These are phyloP conservation scores for Camponotus pennsylvanicus DNA, from an alignment of 1,140 invertebrate species.

Conservation along the genomic window DNA sequence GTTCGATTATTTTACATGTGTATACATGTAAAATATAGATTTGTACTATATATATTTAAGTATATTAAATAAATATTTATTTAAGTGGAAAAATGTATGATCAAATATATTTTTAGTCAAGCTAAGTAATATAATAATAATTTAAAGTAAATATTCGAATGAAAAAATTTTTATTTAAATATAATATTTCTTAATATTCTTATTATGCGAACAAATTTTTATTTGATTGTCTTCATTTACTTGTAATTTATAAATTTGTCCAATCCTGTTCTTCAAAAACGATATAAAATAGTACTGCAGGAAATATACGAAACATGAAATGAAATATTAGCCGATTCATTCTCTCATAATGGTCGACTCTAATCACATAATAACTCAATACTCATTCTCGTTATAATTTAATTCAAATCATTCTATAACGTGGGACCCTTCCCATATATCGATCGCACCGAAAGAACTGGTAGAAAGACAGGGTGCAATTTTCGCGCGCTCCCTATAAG, in stretches of 20 bases:
- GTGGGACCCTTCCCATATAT: slow-evolving; percentile 67
- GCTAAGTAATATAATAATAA: too few species aligned
- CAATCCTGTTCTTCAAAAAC: neutral
- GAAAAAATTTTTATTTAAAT: too few species aligned
- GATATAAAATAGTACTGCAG: neutral
- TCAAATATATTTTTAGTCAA: too few species aligned
- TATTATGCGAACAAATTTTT: neutral
- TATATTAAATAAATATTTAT: too few species aligned
- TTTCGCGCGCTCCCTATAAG: slow-evolving; percentile 76
- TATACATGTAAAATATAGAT: too few species aligned
- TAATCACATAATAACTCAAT: slow-evolving; percentile 74
- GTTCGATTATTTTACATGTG: too few species aligned
- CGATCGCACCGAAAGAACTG: slow-evolving; percentile 75
- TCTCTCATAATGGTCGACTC: neutral
- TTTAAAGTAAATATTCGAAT: too few species aligned
- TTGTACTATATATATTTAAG: too few species aligned
- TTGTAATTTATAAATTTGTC: neutral
- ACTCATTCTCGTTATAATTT: slow-evolving; percentile 75
- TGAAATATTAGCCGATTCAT: slow-evolving; percentile 22
- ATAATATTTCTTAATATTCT: neutral
- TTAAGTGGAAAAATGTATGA: too few species aligned
- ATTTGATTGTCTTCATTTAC: neutral
- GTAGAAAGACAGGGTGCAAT: slow-evolving; percentile 77
- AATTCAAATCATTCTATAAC: slow-evolving; percentile 63
- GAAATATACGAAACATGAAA: neutral